These are phyloP conservation scores for Cephonodes hylas DNA, from an alignment of 2,888 invertebrate species.

Conservation along the genomic window DNA sequence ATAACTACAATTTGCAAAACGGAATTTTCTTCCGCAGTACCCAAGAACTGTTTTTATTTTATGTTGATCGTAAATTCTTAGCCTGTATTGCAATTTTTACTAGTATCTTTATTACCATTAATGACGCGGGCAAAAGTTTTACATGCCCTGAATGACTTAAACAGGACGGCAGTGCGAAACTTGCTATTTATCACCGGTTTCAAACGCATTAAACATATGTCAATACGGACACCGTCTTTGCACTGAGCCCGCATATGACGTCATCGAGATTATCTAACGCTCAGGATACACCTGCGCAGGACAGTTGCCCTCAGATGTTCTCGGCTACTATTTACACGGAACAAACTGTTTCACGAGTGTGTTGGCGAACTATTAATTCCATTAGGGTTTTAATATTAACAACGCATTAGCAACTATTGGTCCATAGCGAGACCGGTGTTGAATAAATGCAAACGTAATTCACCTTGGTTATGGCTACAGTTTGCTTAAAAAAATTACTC, in stretches of 20 bases:
- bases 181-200: background rate
- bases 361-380: background rate
- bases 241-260: constrained; percentile 28
- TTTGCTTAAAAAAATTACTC: background rate
- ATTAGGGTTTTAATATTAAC: background rate
- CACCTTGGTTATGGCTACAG: background rate
- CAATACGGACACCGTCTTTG: constrained; percentile 21
- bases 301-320: background rate
- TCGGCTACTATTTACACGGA: constrained; percentile 1
- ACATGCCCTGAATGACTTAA: background rate
- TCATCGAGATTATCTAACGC: constrained; percentile 24
- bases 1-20: no score
- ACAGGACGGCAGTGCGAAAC: no score
- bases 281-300: constrained; percentile 15
- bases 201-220: background rate
- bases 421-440: background rate
- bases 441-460: background rate
- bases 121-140: background rate
- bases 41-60: no score
- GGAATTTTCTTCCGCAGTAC: no score
- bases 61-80: no score
- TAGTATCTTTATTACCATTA: no score
- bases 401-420: background rate
- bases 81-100: no score
- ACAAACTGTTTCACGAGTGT: background rate